Evolutionary conservation across 2,113 vertebrate genomes (phyloP), one percentile per base, ranked within the genome.

Genomic region (Genyomyrus donnyi): DNA sequence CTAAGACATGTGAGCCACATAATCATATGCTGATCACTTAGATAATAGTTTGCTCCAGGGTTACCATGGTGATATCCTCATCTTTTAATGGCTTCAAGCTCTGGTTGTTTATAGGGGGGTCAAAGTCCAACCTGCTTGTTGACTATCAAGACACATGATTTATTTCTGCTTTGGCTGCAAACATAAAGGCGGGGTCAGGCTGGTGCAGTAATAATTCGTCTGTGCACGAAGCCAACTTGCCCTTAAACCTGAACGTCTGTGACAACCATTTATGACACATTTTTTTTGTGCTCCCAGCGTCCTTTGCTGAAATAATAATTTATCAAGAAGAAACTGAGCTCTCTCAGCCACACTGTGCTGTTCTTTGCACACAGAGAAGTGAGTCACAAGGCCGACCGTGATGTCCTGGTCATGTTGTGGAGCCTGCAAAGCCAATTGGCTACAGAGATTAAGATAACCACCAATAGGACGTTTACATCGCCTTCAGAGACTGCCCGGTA

Each of bases 101-200:
- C 88, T 49, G 88, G 88, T 27, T 74, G 42, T 27, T 88, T 88
- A 74, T 27, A 50, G 58, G 87, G 35, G 35, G 52, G 87, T 88
- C 10, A 31, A 88, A 48, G 58, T 35, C 24, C 45, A 49, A 49
- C 15, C 58, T 74, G 13, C 88, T 42, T 88, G 56, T 27, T 27
- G n/a, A 48, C n/a, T 85, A 31, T 49, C 42, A 74, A 88, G 88
- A 17, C 46, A 17, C 1, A 9, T 27, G 15, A 49, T 17, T 45
- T 6, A 17, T 66, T 35, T 10, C n/a, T 85, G 83, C 83, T 49
- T 9, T 27, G 11, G 46, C 62, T 27, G 21, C 48, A 35, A 88
- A 45, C 10, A 31, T 4, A 49, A 45, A 7, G 35, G 27, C n/a
- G 35, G 31, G 27, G 27, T 3, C 17, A 13, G 45, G 6, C 19